Conservation (phyloP, 2,888 invertebrate genomes). For the Eumacrocentrus americanus region DNA sequence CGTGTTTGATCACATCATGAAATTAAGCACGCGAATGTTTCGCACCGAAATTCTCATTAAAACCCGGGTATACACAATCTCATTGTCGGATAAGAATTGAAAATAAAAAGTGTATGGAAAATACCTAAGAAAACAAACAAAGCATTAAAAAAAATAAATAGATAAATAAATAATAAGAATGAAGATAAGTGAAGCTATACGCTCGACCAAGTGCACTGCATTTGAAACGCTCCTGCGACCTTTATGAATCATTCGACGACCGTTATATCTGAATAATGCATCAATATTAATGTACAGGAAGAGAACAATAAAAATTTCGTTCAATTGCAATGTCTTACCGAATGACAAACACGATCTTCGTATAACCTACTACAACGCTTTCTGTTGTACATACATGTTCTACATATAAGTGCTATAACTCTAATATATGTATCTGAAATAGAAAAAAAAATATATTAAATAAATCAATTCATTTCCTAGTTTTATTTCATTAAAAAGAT, state of each 20-base stretch:
- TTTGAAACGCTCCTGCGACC: constrained; percentile 25
- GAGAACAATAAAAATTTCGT: constrained; percentile 22
- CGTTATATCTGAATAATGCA: constrained; percentile 29
- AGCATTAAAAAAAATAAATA: background rate
- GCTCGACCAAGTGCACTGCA: constrained; percentile 24
- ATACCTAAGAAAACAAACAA: background rate
- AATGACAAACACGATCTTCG: constrained; percentile 4
- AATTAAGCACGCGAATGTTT: constrained; percentile 6
- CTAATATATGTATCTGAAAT: background rate
- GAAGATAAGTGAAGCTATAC: background rate
- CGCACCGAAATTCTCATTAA: constrained; percentile 20
- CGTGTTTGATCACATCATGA: constrained; percentile 7
- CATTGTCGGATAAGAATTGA: too few relatives aligned
- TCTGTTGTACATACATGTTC: background rate
- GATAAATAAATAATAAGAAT: constrained; percentile 12
- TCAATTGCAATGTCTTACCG: constrained; percentile 18
- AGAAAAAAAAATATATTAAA: too few relatives aligned
- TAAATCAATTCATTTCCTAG: too few relatives aligned
- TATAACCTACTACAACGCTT: background rate
- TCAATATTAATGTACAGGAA: constrained; percentile 24
- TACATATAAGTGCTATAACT: background rate
- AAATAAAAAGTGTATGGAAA: too few relatives aligned
- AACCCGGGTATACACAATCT: too few relatives aligned
- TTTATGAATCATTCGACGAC: constrained; percentile 24
- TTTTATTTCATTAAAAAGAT: background rate